Percentiles rank a stretch among this genome's conserved stretches.
These are phyloP conservation scores for Platycnemis pennipes DNA, from an alignment of 2,888 invertebrate genomes.

Conservation along the genomic window DNA sequence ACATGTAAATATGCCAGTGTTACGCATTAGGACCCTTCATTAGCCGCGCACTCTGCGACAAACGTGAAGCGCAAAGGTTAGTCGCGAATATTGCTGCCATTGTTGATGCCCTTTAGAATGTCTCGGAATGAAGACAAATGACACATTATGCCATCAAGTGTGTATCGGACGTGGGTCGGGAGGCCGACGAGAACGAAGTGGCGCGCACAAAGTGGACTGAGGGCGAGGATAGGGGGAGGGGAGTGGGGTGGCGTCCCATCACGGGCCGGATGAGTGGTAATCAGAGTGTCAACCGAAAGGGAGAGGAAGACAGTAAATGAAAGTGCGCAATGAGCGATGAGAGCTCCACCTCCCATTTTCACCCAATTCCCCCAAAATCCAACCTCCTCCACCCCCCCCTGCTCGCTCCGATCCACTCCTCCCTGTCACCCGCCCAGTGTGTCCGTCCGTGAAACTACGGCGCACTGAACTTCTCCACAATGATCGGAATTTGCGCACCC, in stretches of 20 bases:
- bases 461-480: conserved; percentile 2
- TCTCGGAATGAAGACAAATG: not conserved
- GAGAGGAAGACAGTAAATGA: not conserved
- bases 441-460: not conserved
- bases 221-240: no score
- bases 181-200: not conserved
- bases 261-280: not conserved
- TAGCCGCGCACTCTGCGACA: not conserved
- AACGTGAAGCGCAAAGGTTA: not conserved
- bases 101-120: not conserved
- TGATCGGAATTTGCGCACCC: not conserved
- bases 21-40: not conserved
- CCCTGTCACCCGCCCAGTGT: not conserved
- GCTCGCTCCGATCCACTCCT: not conserved
- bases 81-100: not conserved
- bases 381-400: not conserved
- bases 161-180: not conserved
- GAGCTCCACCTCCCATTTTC: not conserved
- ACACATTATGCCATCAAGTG: conserved; percentile 1
- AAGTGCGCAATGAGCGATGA: not conserved
- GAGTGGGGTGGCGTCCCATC: not conserved
- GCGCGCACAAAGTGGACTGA: not conserved
- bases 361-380: not conserved
- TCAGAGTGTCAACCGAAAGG: not conserved
- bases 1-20: not conserved